Evolutionary conservation across 2,888 invertebrate species (phyloP).

Genomic region (Archaeoteleia sp.): DNA sequence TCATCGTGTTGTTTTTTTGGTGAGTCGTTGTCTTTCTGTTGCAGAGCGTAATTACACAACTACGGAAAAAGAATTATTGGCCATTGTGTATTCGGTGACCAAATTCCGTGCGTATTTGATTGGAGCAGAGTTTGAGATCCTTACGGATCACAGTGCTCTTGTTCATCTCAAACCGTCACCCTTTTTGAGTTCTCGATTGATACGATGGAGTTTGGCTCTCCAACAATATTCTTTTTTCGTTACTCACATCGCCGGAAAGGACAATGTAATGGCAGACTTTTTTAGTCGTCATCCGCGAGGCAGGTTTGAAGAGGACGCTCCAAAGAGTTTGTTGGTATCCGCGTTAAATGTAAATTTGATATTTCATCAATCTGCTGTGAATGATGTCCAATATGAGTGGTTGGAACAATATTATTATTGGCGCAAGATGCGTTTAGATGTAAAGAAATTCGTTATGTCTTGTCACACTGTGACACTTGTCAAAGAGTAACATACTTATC

Average conservation of each 20-base stretch:
- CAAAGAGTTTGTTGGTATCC: too few species aligned
- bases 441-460: constrained; percentile 24
- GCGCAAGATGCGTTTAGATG: constrained; percentile 25
- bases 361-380: too few species aligned
- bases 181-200: constrained; percentile 54
- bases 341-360: too few species aligned
- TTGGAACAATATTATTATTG: constrained; percentile 25
- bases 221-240: constrained; percentile 57
- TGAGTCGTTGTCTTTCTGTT: constrained; percentile 49
- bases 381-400: too few species aligned
- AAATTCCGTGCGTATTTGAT: constrained; percentile 59
- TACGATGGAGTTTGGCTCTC: constrained; percentile 58
- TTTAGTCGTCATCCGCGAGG: constrained; percentile 55
- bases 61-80: constrained; percentile 59
- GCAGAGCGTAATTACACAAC: constrained; percentile 56
- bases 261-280: constrained; percentile 59
- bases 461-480: constrained; percentile 54
- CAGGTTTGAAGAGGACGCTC: constrained; percentile 10
- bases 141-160: constrained; percentile 59
- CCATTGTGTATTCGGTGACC: constrained; percentile 53
- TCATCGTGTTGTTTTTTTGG: constrained; percentile 47
- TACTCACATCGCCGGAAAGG: constrained; percentile 53
- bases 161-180: constrained; percentile 57
- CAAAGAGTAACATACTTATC: constrained; percentile 35
- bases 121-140: constrained; percentile 52